Conservation (phyloP, 2,113 vertebrate genomes). For the Rhinolophus sinicus region DNA sequence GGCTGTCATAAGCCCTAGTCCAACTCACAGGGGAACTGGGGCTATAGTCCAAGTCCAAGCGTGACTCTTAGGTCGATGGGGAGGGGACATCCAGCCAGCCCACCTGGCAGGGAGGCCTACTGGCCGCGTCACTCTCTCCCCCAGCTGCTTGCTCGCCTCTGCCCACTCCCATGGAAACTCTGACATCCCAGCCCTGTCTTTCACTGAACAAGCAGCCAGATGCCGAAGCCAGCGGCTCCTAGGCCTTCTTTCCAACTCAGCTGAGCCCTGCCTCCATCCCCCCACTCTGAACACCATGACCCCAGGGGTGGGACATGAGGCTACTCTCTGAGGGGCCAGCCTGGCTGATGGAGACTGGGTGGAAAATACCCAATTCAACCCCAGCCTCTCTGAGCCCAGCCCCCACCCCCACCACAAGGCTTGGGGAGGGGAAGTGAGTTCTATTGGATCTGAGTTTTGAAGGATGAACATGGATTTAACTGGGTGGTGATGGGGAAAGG, state of each 20-base stretch:
- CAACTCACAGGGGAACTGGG: background rate
- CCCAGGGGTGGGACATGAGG: background rate
- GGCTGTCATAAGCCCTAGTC: background rate
- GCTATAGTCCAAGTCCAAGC: constrained; percentile 10
- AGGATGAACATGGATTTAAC: background rate
- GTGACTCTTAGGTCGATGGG: background rate
- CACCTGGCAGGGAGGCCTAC: constrained; percentile 70
- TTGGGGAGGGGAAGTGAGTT: background rate
- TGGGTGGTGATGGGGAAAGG: too few relatives aligned
- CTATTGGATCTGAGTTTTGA: background rate
- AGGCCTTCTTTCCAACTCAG: background rate
- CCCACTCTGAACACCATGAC: background rate
- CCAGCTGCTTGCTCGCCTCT: constrained; percentile 66
- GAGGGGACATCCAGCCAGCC: constrained; percentile 61
- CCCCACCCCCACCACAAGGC: background rate
- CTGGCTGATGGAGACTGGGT: background rate
- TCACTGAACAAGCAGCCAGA: constrained; percentile 36
- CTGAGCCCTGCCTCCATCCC: background rate
- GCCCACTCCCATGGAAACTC: constrained; percentile 78
- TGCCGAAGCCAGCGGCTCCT: background rate
- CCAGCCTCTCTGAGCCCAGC: background rate
- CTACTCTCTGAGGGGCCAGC: background rate
- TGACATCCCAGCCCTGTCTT: constrained; percentile 61
- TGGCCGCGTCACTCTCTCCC: constrained; percentile 71
- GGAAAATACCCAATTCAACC: background rate